Evolutionary conservation across 1,140 invertebrate genomes (phyloP), one percentile per base, ranked within the genome.

Genomic region (Cepaea nemoralis): DNA sequence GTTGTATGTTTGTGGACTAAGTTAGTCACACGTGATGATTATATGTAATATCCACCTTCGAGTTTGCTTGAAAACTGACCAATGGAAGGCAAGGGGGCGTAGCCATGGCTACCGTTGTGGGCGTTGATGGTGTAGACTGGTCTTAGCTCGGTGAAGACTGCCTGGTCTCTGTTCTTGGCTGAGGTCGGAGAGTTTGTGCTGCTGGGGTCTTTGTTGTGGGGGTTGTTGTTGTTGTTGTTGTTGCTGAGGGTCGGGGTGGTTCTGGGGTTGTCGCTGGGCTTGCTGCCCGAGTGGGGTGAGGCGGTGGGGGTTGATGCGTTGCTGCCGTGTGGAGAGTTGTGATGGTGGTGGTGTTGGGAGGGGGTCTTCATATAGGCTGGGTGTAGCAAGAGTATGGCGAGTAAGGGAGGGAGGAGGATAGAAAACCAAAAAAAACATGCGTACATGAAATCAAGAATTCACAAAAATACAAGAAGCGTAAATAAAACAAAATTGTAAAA

Each of bases 31-130:
- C n/a, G n/a, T n/a, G n/a, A 55, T 55, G 19, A 63, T 2, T 31
- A 31, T 31, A 31, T 16, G 27, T 31, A 27, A 63, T 31, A 63
- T 31, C 59, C 59, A 63, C 59, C 59, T 55, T 55, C 50, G 27
- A 27, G n/a, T 63, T n/a, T 39, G 40, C 37, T 71, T 39, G 69
- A 71, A 33, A 71, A 71, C 40, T 71, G 69, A 37, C 69, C 69
- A 39, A 71, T 71, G 24, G 69, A 71, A 2, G 69, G 69, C 69
- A 71, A 24, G 1, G 69, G 69, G 16, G 10, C 40, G 69, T 71
- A 71, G n/a, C 69, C 37, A 24, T 45, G 37, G 37, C 40, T 24
- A 45, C 33, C 69, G 14, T 6, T 45, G 69, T 40, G 69, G 24
- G 40, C 5, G 69, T 35, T 27, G 22, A 37, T 27, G 1, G 69